phyloP scores from a whole-genome alignment of 2,113 vertebrate genomes.

The Lonchura striata region DNA sequence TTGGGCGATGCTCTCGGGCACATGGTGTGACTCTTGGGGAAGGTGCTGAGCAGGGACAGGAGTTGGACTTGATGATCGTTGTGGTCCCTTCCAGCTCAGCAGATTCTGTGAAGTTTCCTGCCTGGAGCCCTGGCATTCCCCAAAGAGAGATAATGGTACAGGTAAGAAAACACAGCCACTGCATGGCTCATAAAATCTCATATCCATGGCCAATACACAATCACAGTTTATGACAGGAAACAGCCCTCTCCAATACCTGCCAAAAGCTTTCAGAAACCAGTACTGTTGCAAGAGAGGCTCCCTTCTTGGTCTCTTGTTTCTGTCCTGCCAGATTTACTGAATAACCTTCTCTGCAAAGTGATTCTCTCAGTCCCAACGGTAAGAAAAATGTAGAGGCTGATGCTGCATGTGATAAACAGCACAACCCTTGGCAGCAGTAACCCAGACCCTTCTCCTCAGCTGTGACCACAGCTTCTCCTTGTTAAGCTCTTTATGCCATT shows the following conservation, averaged over 20 bases:
- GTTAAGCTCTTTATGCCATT: conserved; percentile 57
- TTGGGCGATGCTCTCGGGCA: background rate
- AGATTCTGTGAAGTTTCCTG: background rate
- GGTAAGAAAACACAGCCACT: background rate
- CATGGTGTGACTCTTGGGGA: background rate
- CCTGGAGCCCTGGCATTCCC: background rate
- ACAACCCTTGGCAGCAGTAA: background rate
- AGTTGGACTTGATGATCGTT: background rate
- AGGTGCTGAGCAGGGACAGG: background rate
- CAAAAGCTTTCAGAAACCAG: background rate
- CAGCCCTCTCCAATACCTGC: background rate
- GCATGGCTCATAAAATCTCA: background rate
- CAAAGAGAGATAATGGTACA: background rate
- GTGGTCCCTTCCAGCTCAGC: background rate
- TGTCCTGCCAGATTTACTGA: background rate
- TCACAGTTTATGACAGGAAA: background rate
- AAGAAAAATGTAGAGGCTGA: conserved; percentile 11
- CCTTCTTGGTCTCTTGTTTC: background rate
- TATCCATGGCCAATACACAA: background rate
- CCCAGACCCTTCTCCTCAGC: conserved; percentile 8
- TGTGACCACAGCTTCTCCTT: conserved; percentile 26
- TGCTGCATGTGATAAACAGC: background rate
- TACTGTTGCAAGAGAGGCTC: background rate
- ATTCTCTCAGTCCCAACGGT: background rate
- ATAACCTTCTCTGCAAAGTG: background rate